phyloP scores from a whole-genome alignment of 2,797 vertebrate genomes.

The Echeneis naucrates region DNA sequence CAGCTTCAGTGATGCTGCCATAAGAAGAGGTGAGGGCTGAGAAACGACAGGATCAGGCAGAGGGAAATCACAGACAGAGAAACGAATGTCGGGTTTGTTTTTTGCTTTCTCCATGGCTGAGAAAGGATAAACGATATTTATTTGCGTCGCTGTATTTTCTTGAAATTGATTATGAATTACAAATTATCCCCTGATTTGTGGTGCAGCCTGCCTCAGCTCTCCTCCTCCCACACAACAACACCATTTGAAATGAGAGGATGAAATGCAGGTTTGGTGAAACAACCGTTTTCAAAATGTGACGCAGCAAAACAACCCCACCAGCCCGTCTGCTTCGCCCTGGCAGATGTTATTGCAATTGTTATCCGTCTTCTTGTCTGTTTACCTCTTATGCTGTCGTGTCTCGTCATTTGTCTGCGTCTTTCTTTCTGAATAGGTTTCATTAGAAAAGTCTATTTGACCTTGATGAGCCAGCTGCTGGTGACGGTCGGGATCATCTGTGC shows the following conservation, averaged over 20 bases:
- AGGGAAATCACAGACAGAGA: conserved; percentile 3
- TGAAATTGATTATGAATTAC: conserved; percentile 67
- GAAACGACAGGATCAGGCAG: neutral
- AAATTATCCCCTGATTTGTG: conserved; percentile 49
- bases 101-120: conserved; percentile 20
- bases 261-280: conserved; percentile 51
- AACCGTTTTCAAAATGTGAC: conserved; percentile 28
- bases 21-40: conserved; percentile 79
- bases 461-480: conserved; percentile 83
- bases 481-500: conserved; percentile 85
- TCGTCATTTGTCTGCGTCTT: conserved; percentile 6
- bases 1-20: conserved; percentile 72
- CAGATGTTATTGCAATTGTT: conserved; percentile 6
- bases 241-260: conserved; percentile 43
- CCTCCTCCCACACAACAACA: conserved; percentile 43
- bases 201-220: conserved; percentile 31
- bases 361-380: neutral
- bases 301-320: conserved; percentile 35
- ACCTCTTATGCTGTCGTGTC: neutral
- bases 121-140: conserved; percentile 29
- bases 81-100: neutral
- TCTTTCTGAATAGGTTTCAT: conserved; percentile 78
- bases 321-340: conserved; percentile 16
- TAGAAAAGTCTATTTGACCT: conserved; percentile 84
- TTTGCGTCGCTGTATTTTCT: conserved; percentile 50